These are phyloP conservation scores for Poeciliopsis turrubarensis DNA, from an alignment of 2,113 vertebrate species.

Conservation along the genomic window DNA sequence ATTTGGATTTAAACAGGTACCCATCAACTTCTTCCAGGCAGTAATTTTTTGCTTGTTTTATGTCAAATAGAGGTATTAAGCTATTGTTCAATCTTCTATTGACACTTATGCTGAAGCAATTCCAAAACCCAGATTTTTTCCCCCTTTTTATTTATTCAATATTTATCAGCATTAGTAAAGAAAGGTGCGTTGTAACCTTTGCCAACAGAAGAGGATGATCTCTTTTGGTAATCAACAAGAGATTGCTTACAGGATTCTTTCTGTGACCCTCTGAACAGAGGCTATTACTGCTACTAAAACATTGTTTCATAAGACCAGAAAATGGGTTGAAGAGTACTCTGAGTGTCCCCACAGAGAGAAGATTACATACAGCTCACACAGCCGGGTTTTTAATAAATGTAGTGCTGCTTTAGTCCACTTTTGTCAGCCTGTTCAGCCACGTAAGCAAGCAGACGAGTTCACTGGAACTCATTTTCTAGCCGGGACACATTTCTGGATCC, in stretches of 20 bases:
- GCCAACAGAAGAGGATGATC: conserved; percentile 5
- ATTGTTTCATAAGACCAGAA: conserved; percentile 43
- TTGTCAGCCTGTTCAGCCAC: conserved; percentile 33
- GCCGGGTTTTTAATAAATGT: conserved; percentile 56
- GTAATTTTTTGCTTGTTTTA: not conserved
- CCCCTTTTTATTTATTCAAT: not conserved
- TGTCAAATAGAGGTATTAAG: not conserved
- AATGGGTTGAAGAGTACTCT: conserved; percentile 31
- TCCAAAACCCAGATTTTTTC: not conserved
- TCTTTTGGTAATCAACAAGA: conserved; percentile 10
- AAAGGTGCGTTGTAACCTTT: not conserved
- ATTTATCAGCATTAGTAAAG: not conserved
- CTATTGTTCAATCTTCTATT: not conserved
- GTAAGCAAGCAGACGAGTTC: conserved; percentile 25
- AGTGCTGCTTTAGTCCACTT: conserved; percentile 55
- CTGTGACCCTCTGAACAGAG: conserved; percentile 4
- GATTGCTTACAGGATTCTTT: not conserved
- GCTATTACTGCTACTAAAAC: conserved; percentile 15
- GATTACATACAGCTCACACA: conserved; percentile 46
- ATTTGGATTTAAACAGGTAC: no score
- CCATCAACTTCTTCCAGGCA: no score
- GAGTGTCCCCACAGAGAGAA: conserved; percentile 27
- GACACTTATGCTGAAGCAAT: not conserved
- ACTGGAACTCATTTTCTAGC: conserved; percentile 5
- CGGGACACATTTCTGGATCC: conserved; percentile 11